Base-by-base conservation (phyloP, 2,113 vertebrate species). In the Otis tarda region DNA sequence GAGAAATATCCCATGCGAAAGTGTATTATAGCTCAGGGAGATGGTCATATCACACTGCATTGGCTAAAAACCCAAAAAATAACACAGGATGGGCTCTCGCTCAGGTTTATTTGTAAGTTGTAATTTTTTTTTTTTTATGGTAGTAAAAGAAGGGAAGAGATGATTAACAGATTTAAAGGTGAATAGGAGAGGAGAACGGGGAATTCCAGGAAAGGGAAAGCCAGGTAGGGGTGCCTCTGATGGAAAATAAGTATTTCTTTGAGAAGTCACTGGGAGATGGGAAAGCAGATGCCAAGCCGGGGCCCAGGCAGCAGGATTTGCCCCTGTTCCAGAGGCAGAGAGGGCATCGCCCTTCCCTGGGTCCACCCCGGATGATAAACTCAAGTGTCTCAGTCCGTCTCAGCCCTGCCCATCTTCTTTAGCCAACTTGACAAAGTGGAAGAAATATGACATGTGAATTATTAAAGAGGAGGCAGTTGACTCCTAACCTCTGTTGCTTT, bases 401-500 rank as follows among this genome's bases (percentile, higher is more conserved):
- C 94, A 96, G 84, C 83, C 89, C 94, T 96, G 93, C 95, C 97
- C 91, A 91, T 97, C 97, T 98, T 97, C 97, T 96, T 98, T 96
- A 97, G 96, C 94, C 96, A 97, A 95, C 97, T 96, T 97, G 97
- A 98, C 97, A 97, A 91, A 95, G 92, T 97, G 95, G 97, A 96
- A 98, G 96, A 97, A 98, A 98, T 97, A 98, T 96, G 98, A 97
- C 97, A 98, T 49, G 96, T 97, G 98, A 97, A 98, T 98, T 98
- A 98, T 98, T 98, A 98, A 98, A 98, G 97, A 98, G 97, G 90
- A 95, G 95, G 93, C 95, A 97, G 98, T 98, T 98, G 97, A 98
- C 98, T 98, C 97, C 95, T 98, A 94, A 97, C 97, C 97, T 92
- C 97, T 93, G 83, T 82, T 95, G 96, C 97, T 97, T 97, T 96